phyloP scores from a whole-genome alignment of 2,888 invertebrate genomes.

The Nasonia oneida region DNA sequence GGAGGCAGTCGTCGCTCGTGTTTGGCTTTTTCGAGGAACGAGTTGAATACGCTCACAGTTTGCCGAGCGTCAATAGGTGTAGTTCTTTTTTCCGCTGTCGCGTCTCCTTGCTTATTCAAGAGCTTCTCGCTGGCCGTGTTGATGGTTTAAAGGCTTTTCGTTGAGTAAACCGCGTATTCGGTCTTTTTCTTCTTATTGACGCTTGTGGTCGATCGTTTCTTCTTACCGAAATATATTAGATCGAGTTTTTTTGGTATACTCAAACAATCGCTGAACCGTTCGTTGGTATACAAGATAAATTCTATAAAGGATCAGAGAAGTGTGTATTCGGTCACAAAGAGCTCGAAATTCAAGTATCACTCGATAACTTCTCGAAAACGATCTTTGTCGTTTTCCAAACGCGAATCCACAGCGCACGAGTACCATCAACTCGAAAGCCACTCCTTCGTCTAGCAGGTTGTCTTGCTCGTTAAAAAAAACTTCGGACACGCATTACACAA shows the following conservation, averaged over 20 bases:
- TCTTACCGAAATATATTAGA: not conserved
- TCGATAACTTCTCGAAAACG: conserved; percentile 36
- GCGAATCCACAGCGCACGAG: conserved; percentile 6
- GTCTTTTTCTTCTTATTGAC: not conserved
- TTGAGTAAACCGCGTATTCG: not conserved
- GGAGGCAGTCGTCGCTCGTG: not conserved
- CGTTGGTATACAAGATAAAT: not conserved
- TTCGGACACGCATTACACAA: not conserved
- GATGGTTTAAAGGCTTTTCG: conserved; percentile 48
- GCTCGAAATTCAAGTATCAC: conserved; percentile 32
- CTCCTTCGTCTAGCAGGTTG: conserved; percentile 18
- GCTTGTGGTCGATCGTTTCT: too few species aligned
- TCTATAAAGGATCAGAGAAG: not conserved
- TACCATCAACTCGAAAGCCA: conserved; percentile 48
- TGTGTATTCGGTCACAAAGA: conserved; percentile 18
- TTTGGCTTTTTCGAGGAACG: conserved; percentile 25
- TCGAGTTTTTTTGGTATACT: not conserved
- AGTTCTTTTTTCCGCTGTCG: not conserved
- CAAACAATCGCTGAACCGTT: not conserved
- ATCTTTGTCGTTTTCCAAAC: conserved; percentile 29
- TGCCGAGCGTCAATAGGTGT: not conserved
- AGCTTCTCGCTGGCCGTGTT: not conserved
- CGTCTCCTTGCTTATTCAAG: not conserved
- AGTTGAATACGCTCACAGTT: not conserved
- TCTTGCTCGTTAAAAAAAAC: conserved; percentile 23